phyloP scores from a whole-genome alignment of 2,888 invertebrate genomes.

The Frankliniella fusca region DNA sequence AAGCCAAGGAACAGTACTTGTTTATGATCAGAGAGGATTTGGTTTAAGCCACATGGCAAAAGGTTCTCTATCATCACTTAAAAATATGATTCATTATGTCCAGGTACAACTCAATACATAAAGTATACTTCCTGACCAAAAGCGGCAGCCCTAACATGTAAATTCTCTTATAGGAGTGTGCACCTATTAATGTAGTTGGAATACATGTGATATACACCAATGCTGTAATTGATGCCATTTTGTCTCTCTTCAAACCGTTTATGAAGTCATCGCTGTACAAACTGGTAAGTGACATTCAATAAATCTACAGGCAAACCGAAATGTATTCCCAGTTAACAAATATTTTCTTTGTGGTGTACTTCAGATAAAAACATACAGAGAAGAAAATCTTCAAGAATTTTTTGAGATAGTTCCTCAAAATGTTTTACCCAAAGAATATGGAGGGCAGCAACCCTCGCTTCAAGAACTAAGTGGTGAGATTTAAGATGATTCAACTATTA shows the following conservation, averaged over 20 bases:
- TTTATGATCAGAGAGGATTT: conserved; percentile 38
- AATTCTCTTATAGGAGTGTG: conserved; percentile 39
- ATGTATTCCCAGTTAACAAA: neutral
- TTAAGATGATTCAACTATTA: neutral
- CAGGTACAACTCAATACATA: conserved; percentile 37
- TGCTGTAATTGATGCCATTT: conserved; percentile 39
- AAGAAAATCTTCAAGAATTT: conserved; percentile 36
- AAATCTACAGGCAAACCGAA: neutral
- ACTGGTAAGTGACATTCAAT: conserved; percentile 32
- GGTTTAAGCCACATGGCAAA: conserved; percentile 37
- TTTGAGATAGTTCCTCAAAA: conserved; percentile 38
- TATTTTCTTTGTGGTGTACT: neutral
- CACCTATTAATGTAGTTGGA: conserved; percentile 39
- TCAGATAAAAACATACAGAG: conserved; percentile 34
- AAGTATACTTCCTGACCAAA: no score
- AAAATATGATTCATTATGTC: conserved; percentile 39
- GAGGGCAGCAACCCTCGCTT: conserved; percentile 38
- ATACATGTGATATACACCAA: conserved; percentile 40
- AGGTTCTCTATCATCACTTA: conserved; percentile 36
- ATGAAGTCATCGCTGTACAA: conserved; percentile 35
- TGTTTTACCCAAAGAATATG: conserved; percentile 39
- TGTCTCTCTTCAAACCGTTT: conserved; percentile 40
- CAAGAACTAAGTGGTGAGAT: conserved; percentile 38
- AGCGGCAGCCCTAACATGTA: neutral
- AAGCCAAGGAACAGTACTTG: conserved; percentile 38